Evolutionary conservation across 2,113 vertebrate species (phyloP), one percentile per base, ranked within the genome.

Genomic region (Agapornis roseicollis): DNA sequence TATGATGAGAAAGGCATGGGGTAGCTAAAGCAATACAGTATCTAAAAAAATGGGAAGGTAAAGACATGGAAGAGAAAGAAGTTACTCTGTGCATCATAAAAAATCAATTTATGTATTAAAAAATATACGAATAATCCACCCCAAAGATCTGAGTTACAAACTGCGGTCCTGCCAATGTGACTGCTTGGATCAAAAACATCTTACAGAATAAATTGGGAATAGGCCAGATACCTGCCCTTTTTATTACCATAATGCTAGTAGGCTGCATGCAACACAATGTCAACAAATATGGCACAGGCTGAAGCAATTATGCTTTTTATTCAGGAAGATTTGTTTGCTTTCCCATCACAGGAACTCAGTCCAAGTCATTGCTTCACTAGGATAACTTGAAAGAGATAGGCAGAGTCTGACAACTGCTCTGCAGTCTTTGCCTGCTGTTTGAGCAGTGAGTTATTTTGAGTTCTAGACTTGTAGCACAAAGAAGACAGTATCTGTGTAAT

Each of bases 401-500:
- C 70, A 49, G 64, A 64, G 65, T 12, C 12, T 37, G 73, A 3
- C 3, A 55, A 65, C 0, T 6, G 29, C 60, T 53, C 77, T 11
- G 52, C 46, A 7, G 22, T 13, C 87, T 74, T 42, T 25, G 82
- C 44, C 39, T 28, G 65, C 46, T 4, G 1, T 25, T 25, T 11
- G 56, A 58, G 6, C 68, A 31, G 6, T 13, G 33, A 64, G 56
- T 8, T 52, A 23, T n/a, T 44, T 53, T 0, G 3, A 61, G 53
- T 56, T 42, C 39, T 39, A 27, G 64, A 63, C 53, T 64, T 47
- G 13, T 8, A 85, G 47, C 71, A 81, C 56, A 9, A 39, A 82
- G 37, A 60, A 56, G 17, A 60, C 42, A 1, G 10, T 1, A 28
- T 1, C 0, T 1, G 4, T 16, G 18, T 18, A 4, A 37, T 44